phyloP scores from a whole-genome alignment of 2,797 vertebrate species.

The Melanotaenia parkinsoni region DNA sequence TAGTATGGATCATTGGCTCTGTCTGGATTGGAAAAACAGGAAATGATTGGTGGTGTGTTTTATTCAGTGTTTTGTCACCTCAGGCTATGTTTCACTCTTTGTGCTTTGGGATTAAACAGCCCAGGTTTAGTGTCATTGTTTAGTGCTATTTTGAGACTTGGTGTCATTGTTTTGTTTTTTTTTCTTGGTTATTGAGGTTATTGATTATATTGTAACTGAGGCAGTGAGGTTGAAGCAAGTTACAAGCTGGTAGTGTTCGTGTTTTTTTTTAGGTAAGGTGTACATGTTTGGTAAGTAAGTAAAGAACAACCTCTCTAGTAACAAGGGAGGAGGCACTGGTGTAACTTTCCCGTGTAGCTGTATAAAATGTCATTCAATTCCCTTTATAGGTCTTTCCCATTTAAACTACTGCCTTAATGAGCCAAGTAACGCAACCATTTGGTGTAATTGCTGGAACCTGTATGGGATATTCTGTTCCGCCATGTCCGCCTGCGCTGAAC shows the following conservation, averaged over 20 bases:
- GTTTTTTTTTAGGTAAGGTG: conserved; percentile 11
- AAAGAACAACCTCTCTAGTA: neutral
- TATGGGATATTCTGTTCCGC: conserved; percentile 51
- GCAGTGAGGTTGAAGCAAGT: conserved; percentile 34
- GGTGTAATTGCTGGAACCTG: conserved; percentile 60
- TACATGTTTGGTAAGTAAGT: neutral
- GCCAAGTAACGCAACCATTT: conserved; percentile 54
- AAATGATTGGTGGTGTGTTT: conserved; percentile 73
- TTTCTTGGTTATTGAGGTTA: conserved; percentile 66
- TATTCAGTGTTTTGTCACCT: conserved; percentile 66
- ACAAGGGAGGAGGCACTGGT: neutral
- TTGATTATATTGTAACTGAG: conserved; percentile 66
- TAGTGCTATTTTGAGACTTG: conserved; percentile 65
- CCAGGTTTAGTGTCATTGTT: conserved; percentile 62
- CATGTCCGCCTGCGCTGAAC: conserved; percentile 60
- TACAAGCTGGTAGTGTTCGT: conserved; percentile 21
- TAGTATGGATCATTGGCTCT: conserved; percentile 60
- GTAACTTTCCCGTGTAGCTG: conserved; percentile 2
- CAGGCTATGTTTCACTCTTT: conserved; percentile 60
- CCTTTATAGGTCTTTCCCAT: conserved; percentile 2
- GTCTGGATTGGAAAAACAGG: conserved; percentile 64
- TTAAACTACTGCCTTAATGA: conserved; percentile 32
- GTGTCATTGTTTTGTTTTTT: conserved; percentile 58
- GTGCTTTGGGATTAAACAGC: conserved; percentile 46
- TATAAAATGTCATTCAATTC: conserved; percentile 10